These are phyloP conservation scores for Crotalus viridis DNA, from an alignment of 2,113 vertebrate species.

Conservation along the genomic window DNA sequence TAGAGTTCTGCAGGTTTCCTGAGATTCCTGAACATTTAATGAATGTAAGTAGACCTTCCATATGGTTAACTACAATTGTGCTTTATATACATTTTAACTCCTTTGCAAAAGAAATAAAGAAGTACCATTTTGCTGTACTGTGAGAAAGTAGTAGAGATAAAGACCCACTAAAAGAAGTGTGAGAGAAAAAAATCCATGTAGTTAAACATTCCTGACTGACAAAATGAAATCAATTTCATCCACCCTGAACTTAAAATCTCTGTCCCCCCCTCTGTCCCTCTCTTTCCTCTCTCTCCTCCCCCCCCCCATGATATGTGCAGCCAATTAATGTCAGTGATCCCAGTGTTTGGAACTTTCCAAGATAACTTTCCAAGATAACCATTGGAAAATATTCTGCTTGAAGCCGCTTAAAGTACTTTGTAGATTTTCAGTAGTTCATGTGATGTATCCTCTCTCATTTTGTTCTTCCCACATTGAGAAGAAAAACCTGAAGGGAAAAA, in stretches of 20 bases:
- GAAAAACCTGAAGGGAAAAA: background rate
- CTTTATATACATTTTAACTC: constrained; percentile 40
- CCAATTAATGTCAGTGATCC: background rate
- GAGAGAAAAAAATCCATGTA: background rate
- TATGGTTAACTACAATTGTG: constrained; percentile 40
- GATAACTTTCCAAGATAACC: background rate
- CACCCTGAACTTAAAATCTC: background rate
- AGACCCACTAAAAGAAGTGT: constrained; percentile 24
- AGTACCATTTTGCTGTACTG: constrained; percentile 30
- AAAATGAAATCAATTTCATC: constrained; percentile 30
- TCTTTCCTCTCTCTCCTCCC: background rate
- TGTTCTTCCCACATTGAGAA: background rate
- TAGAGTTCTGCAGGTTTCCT: constrained; percentile 33
- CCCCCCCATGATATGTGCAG: background rate
- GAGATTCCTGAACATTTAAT: constrained; percentile 53
- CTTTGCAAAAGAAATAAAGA: constrained; percentile 32
- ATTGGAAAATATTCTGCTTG: background rate
- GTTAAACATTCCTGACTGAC: constrained; percentile 21
- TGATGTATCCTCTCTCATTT: no score
- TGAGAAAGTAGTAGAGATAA: constrained; percentile 50
- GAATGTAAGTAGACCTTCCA: constrained; percentile 55
- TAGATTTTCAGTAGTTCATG: no score
- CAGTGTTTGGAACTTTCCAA: background rate
- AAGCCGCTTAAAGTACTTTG: background rate
- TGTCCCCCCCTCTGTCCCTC: background rate